These are phyloP conservation scores for Malurus leucopterus DNA, from an alignment of 2,797 vertebrate genomes.

Conservation along the genomic window DNA sequence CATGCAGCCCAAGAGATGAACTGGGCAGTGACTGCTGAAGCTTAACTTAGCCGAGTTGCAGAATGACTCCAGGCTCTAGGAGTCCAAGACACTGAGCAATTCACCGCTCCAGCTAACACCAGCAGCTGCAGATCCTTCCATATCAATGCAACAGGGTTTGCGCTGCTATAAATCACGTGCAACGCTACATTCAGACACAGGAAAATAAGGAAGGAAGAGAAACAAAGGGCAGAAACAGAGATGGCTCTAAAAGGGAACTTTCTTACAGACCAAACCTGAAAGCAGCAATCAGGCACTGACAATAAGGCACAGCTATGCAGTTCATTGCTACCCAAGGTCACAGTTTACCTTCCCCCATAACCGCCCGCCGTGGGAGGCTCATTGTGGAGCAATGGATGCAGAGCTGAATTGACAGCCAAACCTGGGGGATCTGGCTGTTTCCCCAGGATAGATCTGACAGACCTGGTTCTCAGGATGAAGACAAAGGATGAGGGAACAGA, in stretches of 20 bases:
- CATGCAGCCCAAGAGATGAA: neutral
- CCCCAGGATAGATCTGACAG: conserved; percentile 2
- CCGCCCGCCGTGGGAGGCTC: neutral
- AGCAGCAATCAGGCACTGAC: neutral
- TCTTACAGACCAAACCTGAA: neutral
- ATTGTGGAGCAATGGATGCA: neutral
- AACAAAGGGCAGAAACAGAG: conserved; percentile 43
- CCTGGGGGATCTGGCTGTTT: neutral
- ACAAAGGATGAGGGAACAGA: neutral
- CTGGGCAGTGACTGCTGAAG: neutral
- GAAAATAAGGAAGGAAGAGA: conserved; percentile 45
- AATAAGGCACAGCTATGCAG: neutral
- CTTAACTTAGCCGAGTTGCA: neutral
- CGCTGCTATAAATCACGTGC: neutral
- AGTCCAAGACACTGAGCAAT: neutral
- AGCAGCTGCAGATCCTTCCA: conserved; percentile 21
- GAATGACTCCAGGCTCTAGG: neutral
- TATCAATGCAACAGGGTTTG: neutral
- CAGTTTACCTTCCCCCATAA: neutral
- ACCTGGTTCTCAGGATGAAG: neutral
- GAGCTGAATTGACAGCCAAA: conserved; percentile 20
- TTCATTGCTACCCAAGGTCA: conserved; percentile 8
- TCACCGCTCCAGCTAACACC: neutral
- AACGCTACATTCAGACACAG: neutral
- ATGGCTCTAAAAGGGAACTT: conserved; percentile 31